Evolutionary conservation across 1,140 invertebrate species (phyloP).

Genomic region (Calephelis nemesis): DNA sequence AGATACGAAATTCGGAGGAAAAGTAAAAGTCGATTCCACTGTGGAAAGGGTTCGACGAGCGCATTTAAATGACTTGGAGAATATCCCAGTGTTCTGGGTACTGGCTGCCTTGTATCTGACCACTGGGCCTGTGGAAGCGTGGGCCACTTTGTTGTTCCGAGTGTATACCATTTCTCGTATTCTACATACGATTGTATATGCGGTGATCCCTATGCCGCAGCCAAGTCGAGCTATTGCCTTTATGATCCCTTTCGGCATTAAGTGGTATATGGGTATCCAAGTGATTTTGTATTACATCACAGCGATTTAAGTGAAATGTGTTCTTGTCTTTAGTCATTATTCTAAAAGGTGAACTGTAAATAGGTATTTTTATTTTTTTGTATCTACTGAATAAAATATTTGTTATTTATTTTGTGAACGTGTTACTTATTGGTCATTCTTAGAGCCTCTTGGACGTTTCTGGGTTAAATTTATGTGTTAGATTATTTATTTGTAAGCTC

Average conservation of each 20-base stretch:
- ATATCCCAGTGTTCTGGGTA: slow-evolving; percentile 84
- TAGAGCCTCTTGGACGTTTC: too few species aligned
- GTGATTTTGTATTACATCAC: slow-evolving; percentile 48
- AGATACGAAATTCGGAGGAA: slow-evolving; percentile 57
- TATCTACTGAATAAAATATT: too few species aligned
- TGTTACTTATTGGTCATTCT: too few species aligned
- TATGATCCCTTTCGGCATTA: slow-evolving; percentile 42
- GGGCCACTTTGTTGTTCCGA: slow-evolving; percentile 81
- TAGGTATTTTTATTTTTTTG: background rate
- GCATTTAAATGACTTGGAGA: slow-evolving; percentile 88
- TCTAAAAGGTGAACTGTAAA: background rate
- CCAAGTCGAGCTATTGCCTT: slow-evolving; percentile 51
- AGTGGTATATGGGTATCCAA: slow-evolving; percentile 57
- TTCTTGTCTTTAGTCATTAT: background rate
- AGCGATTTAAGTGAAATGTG: slow-evolving; percentile 40
- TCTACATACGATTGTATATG: slow-evolving; percentile 84
- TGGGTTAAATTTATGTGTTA: too few species aligned
- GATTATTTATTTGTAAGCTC: too few species aligned
- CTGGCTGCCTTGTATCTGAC: slow-evolving; percentile 82
- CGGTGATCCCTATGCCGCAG: slow-evolving; percentile 61
- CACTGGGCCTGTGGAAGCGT: slow-evolving; percentile 77
- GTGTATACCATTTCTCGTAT: slow-evolving; percentile 81
- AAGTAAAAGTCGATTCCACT: slow-evolving; percentile 72
- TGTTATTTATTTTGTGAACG: too few species aligned
- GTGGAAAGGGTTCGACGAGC: slow-evolving; percentile 81